A percentile compares a stretch with the other conserved stretches of the same genome.
Evolutionary conservation across 2,113 vertebrate species (phyloP).

Genomic region (Eptesicus fuscus): DNA sequence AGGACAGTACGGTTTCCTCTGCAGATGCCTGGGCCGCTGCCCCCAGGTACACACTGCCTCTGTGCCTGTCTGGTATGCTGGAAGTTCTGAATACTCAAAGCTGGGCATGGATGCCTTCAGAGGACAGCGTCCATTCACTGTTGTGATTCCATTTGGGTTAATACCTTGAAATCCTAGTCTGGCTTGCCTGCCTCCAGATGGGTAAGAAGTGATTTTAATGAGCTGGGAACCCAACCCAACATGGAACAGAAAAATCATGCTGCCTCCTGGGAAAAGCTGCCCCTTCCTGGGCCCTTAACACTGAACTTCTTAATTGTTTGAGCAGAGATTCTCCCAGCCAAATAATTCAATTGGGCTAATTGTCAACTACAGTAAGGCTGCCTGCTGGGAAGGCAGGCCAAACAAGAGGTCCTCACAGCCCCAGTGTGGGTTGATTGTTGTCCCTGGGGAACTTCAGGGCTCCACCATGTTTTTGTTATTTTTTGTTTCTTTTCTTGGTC

Average conservation of each 20-base stretch:
- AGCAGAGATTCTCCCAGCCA: background rate
- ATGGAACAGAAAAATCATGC: background rate
- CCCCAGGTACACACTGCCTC: background rate
- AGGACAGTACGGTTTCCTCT: background rate
- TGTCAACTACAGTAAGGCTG: conserved; percentile 1
- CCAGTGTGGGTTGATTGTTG: fast-evolving
- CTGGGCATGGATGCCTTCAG: background rate
- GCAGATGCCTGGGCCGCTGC: background rate
- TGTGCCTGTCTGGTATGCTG: background rate
- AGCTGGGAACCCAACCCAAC: background rate
- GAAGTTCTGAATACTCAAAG: background rate
- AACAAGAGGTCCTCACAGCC: background rate
- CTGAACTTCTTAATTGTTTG: background rate
- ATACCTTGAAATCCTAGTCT: background rate
- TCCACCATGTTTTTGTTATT: background rate
- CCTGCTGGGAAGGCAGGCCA: background rate
- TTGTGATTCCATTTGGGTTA: background rate
- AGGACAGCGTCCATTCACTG: background rate
- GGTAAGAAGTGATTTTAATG: conserved; percentile 10
- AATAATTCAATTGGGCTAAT: conserved; percentile 21
- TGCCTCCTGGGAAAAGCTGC: conserved; percentile 7
- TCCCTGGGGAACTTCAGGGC: background rate
- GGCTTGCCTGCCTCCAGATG: background rate
- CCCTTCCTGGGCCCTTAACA: background rate
- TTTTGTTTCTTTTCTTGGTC: background rate